A percentile compares a stretch with the other conserved stretches of the same genome.
These are phyloP conservation scores for Condylostylus longicornis DNA, from an alignment of 1,140 invertebrate species.

Conservation along the genomic window DNA sequence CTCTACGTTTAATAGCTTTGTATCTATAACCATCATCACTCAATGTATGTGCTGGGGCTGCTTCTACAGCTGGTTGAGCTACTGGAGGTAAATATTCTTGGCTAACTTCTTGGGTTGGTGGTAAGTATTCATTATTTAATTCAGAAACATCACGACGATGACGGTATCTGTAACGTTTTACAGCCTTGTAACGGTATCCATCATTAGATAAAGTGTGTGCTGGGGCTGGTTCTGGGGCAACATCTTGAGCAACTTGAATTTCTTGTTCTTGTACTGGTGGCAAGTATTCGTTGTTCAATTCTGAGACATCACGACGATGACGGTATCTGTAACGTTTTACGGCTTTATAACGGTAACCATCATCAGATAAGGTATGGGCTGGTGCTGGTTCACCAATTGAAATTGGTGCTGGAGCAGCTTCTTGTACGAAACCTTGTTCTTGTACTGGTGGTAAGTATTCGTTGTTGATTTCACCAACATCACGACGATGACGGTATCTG, in stretches of 20 bases:
- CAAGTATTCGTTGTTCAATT: constrained; percentile 15
- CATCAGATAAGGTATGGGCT: too few relatives aligned
- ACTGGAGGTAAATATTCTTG: constrained; percentile 21
- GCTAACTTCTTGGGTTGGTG: constrained; percentile 13
- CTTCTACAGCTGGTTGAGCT: too few relatives aligned
- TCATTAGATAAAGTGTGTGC: constrained; percentile 12
- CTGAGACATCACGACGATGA: constrained; percentile 20
- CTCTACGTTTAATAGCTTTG: too few relatives aligned
- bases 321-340: constrained; percentile 17
- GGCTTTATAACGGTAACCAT: constrained; percentile 19
- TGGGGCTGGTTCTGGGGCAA: constrained; percentile 10
- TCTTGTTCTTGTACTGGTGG: constrained; percentile 11
- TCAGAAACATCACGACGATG: constrained; percentile 22
- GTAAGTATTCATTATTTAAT: constrained; percentile 16
- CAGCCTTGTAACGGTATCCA: constrained; percentile 24
- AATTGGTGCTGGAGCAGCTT: too few relatives aligned
- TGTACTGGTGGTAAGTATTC: constrained; percentile 18
- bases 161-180: constrained; percentile 20
- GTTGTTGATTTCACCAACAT: constrained; percentile 16
- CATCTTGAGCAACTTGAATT: constrained; percentile 11
- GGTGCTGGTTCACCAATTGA: too few relatives aligned
- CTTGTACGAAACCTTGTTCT: constrained; percentile 13
- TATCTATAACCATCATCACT: too few relatives aligned
- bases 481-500: constrained; percentile 8
- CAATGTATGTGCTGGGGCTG: too few relatives aligned